Conservation (phyloP, 2,797 vertebrate species). For the Ispidina lecontei region DNA sequence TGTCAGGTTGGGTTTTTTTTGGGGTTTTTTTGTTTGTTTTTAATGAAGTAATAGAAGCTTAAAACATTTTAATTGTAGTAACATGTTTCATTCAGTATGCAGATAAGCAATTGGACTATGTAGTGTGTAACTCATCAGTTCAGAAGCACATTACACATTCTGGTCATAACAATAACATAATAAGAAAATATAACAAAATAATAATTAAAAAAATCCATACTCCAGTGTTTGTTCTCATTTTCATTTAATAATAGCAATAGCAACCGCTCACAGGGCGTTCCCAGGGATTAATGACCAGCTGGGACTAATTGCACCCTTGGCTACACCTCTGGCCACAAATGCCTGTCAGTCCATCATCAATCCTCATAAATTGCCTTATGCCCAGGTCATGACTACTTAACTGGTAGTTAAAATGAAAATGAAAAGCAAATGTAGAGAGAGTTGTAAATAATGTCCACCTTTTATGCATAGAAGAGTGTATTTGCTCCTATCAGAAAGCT, state of each 20-base stretch:
- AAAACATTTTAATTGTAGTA: not conserved
- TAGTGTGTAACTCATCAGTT: not conserved
- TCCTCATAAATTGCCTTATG: not conserved
- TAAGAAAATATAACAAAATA: not conserved
- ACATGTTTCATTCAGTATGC: not conserved
- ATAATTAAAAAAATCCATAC: not conserved
- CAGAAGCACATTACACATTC: not conserved
- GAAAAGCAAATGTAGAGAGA: not conserved
- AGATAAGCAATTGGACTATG: not conserved
- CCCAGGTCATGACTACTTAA: not conserved
- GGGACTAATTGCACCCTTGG: slow-evolving; percentile 55
- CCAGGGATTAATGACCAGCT: slow-evolving; percentile 50
- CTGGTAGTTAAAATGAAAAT: slow-evolving; percentile 10
- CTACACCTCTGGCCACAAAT: slow-evolving; percentile 35
- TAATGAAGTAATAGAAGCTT: not conserved
- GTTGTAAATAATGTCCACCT: not conserved
- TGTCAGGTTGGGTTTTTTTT: not conserved
- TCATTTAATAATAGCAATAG: not conserved
- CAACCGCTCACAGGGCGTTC: not conserved
- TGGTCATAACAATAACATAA: not conserved
- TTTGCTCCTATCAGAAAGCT: not conserved
- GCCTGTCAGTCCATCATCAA: slow-evolving; percentile 28
- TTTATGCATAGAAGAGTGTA: not conserved
- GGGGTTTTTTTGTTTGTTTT: too few relatives aligned
- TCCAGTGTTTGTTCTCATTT: not conserved